Conservation (phyloP, 2,888 invertebrate genomes). For the Hydriomena furcata region DNA sequence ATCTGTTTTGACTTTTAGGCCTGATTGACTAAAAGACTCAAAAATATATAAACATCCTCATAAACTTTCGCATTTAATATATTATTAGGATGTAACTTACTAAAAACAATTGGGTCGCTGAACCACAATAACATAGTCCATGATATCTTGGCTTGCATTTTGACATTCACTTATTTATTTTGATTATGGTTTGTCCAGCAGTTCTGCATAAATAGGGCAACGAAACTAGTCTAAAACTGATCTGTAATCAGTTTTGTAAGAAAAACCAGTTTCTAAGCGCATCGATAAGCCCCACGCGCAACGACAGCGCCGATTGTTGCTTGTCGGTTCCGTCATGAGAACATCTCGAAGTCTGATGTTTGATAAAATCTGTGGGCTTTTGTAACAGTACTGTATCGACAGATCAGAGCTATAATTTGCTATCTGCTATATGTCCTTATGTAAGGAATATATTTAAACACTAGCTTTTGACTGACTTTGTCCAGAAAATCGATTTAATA, state of each 20-base stretch:
- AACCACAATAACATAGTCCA: too few relatives aligned
- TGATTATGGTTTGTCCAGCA: background rate
- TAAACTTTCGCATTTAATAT: too few relatives aligned
- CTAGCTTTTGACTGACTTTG: too few relatives aligned
- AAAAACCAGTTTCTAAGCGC: constrained; percentile 52
- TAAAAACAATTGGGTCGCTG: too few relatives aligned
- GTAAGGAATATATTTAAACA: background rate
- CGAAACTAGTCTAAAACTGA: constrained; percentile 11
- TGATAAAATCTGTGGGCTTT: constrained; percentile 56
- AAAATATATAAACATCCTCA: too few relatives aligned
- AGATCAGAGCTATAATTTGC: constrained; percentile 3
- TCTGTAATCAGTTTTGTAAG: constrained; percentile 33
- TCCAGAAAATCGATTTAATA: too few relatives aligned
- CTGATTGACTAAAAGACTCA: too few relatives aligned
- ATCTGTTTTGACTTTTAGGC: too few relatives aligned
- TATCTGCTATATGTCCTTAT: background rate
- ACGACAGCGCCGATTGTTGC: constrained; percentile 56
- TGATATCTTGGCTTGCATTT: too few relatives aligned
- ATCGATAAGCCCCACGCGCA: constrained; percentile 64
- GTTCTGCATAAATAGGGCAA: constrained; percentile 2
- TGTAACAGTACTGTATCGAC: constrained; percentile 65
- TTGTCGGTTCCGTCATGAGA: constrained; percentile 56
- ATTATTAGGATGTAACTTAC: too few relatives aligned
- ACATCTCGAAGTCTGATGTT: constrained; percentile 70
- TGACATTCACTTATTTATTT: too few relatives aligned